Base-by-base conservation (phyloP, 2,888 invertebrate genomes). In the Neoitamus cyanurus region DNA sequence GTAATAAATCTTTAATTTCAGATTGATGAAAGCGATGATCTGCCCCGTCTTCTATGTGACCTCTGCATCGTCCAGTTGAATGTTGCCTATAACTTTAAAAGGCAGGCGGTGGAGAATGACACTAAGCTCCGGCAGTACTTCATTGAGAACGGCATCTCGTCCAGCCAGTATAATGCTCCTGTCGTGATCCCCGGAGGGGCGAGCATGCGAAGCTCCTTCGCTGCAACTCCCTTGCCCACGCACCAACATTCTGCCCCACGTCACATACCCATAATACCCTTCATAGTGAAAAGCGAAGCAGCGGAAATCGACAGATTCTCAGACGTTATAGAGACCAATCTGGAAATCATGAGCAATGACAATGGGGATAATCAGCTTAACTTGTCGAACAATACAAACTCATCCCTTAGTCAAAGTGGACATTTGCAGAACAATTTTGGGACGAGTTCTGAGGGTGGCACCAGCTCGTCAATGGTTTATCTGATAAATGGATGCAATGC, bases 21-120 rank as follows among this genome's bases (percentile, higher is more conserved):
- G 88, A 86, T 88, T n/a, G 87, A 87, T 25, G 87, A 87, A 83
- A 87, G 85, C 31, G 88, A 88, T 83, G 86, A 87, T 73, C 42
- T 87, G 34, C 88, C 88, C 2, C 85, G 86, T 34, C 37, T 86
- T 48, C 84, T 88, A 7, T 88, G 88, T 83, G 88, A 88, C 73
- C 69, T 86, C 0, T 88, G 88, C 58, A 87, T 88, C 9, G 87
- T 87, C 9, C 88, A 88, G 80, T 82, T 87, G 9, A 88, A 88
- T 80, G 87, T 88, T 20, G 86, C 88, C 0, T 88, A 88, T 31
- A 87, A 87, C 42, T 87, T 88, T 36, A 88, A 88, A 77, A 69
- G 86, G 9, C 85, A 86, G 31, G 88, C 88, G 0, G 80, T 87
- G 13, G 87, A 88, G 83, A 87, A 86, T 69, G 87, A 87, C 34